Base-by-base conservation (phyloP, 2,888 invertebrate genomes). In the Latrodectus hesperus region DNA sequence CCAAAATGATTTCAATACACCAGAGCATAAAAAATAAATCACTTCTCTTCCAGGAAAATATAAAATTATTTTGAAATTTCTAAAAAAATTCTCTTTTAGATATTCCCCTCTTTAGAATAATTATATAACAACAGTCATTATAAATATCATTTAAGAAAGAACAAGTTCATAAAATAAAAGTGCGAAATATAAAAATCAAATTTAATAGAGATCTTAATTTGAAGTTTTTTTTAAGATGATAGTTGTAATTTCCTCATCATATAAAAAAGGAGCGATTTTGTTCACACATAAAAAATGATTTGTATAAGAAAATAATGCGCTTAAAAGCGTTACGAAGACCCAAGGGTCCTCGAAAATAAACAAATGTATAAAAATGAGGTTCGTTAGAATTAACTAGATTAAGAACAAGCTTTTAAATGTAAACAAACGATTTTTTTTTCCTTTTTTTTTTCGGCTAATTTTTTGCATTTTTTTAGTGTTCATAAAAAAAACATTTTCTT, bases 371-470 rank as follows among this genome's bases (percentile, higher is more conserved):
- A 22, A 67, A 67, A 81, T 65, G 12, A n/a, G n/a, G 53, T 64
- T 65, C 49, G 52, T 17, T 38, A 55, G 65, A 80, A 72, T 70
- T 60, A 79, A 55, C 71, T 72, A 38, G 26, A 52, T 73, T 73
- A 71, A 73, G 51, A 72, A 79, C 17, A 65, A 49, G 55, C 71
- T 71, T 71, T 72, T 38, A 60, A 79, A 71, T 11, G 68, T 78
- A 75, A 53, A 75, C 75, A 75, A 10, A 68, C 26, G 38, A 38
- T 38, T 38, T 38, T 38, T 3, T 38, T 38, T n/a, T n/a, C n/a
- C n/a, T n/a, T n/a, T 22, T 22, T 1, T 38, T 38, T 6, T 38
- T 38, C 38, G 38, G 38, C 5, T 38, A 38, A 38, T 38, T 38
- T 38, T 38, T 38, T 38, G 38, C 38, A 38, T 1, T 38, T 38